A percentile compares a stretch with the other conserved stretches of the same genome.
phyloP scores from a whole-genome alignment of 2,113 vertebrate genomes.

The Oryzias curvinotus region DNA sequence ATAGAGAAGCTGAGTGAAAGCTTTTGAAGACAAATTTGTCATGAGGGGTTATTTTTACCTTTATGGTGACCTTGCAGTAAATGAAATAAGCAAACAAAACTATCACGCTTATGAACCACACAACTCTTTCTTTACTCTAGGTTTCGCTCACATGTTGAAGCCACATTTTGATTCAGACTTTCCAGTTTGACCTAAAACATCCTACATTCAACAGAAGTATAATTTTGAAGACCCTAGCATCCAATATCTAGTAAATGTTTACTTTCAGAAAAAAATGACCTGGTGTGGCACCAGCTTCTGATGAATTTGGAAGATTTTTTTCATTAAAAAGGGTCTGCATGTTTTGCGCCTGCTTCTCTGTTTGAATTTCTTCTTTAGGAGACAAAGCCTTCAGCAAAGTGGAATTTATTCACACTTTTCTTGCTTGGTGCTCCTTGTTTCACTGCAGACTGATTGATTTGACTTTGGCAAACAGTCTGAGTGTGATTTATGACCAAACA shows the following conservation, averaged over 20 bases:
- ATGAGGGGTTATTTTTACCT: slow-evolving; percentile 75
- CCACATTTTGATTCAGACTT: too few species aligned
- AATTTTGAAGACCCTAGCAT: slow-evolving; percentile 18
- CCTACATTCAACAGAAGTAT: slow-evolving; percentile 33
- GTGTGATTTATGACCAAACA: slow-evolving; percentile 75
- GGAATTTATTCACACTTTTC: slow-evolving; percentile 46
- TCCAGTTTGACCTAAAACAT: slow-evolving; percentile 39
- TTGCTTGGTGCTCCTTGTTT: slow-evolving; percentile 50
- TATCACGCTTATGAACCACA: slow-evolving; percentile 64
- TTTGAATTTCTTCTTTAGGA: slow-evolving; percentile 27
- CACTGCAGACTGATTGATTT: slow-evolving; percentile 66
- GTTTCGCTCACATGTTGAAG: slow-evolving; percentile 26
- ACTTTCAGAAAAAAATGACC: slow-evolving; percentile 33
- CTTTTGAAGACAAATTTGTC: slow-evolving; percentile 79
- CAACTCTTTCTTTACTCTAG: slow-evolving; percentile 43
- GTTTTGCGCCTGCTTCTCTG: slow-evolving; percentile 34
- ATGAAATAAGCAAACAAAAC: slow-evolving; percentile 67
- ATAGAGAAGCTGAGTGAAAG: slow-evolving; percentile 72
- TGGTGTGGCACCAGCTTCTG: slow-evolving; percentile 17
- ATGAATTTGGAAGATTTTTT: slow-evolving; percentile 1
- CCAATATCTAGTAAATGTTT: slow-evolving; percentile 26
- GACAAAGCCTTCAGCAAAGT: slow-evolving; percentile 55
- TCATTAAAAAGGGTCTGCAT: slow-evolving; percentile 9
- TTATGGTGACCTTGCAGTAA: slow-evolving; percentile 78
- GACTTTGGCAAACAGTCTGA: slow-evolving; percentile 63